phyloP scores from a whole-genome alignment of 2,113 vertebrate genomes.

The Cochlearius cochlearius region DNA sequence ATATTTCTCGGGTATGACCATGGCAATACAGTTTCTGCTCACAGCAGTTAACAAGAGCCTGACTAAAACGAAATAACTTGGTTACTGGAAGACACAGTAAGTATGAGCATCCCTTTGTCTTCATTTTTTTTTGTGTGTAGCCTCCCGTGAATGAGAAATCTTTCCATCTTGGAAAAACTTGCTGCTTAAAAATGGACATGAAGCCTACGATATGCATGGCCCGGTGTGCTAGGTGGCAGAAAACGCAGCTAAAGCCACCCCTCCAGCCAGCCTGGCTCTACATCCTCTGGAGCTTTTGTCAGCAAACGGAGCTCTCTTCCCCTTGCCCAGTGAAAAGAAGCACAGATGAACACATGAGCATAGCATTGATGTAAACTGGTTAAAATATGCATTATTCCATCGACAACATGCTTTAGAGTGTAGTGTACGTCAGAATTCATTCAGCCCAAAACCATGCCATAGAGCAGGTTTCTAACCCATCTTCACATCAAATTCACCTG shows the following conservation, averaged over 20 bases:
- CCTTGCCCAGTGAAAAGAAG: not conserved
- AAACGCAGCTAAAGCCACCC: not conserved
- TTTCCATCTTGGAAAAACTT: not conserved
- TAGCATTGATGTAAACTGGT: rapidly evolving
- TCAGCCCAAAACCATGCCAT: not conserved
- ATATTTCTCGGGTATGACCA: not conserved
- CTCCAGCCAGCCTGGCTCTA: not conserved
- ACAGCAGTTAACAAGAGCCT: not conserved
- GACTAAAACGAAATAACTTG: not conserved
- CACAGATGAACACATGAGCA: rapidly evolving
- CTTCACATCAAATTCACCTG: not conserved
- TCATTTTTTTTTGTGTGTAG: not conserved
- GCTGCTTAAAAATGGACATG: not conserved
- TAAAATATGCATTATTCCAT: not conserved
- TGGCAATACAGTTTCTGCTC: not conserved
- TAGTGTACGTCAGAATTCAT: not conserved
- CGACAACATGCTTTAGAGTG: not conserved
- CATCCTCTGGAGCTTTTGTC: not conserved
- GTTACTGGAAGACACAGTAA: not conserved
- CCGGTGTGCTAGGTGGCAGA: not conserved
- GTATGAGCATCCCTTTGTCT: not conserved
- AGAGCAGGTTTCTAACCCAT: not conserved
- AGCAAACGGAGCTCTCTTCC: not conserved
- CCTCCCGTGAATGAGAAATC: not conserved
- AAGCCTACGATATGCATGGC: rapidly evolving